Conservation (phyloP, 2,888 invertebrate species). For the Sipha maydis region DNA sequence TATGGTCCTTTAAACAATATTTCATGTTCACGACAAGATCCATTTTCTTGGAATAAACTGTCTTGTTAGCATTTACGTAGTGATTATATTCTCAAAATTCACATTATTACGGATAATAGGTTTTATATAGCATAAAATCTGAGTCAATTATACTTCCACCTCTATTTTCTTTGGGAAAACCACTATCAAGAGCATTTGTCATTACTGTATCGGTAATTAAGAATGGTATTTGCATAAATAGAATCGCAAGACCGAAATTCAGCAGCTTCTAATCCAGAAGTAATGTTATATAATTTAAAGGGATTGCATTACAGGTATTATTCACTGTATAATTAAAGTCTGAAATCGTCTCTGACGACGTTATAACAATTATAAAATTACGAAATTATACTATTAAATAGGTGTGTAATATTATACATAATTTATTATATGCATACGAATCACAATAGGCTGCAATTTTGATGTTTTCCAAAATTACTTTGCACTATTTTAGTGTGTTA, state of each 20-base stretch:
- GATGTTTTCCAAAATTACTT: background rate
- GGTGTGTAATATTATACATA: background rate
- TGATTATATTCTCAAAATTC: constrained; percentile 2
- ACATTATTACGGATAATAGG: background rate
- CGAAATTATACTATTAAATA: background rate
- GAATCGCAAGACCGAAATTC: background rate
- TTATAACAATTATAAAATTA: background rate
- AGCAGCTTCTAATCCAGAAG: constrained; percentile 10
- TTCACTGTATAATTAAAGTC: constrained; percentile 3
- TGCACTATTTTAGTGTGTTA: background rate
- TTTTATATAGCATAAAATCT: constrained; percentile 15
- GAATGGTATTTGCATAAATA: constrained; percentile 20
- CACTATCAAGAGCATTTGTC: background rate
- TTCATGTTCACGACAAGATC: background rate
- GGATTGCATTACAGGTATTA: background rate
- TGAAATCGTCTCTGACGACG: background rate
- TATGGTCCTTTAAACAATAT: background rate
- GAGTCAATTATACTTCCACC: constrained; percentile 1
- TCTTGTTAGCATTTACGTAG: constrained; percentile 12
- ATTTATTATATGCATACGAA: too few species aligned
- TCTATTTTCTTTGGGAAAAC: background rate
- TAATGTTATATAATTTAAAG: constrained; percentile 35
- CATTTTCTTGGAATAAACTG: background rate
- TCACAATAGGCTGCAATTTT: too few species aligned
- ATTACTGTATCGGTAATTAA: constrained; percentile 11